A percentile compares a stretch with the other conserved stretches of the same genome.
phyloP scores from a whole-genome alignment of 2,888 invertebrate genomes.

The Andrena bucephala region DNA sequence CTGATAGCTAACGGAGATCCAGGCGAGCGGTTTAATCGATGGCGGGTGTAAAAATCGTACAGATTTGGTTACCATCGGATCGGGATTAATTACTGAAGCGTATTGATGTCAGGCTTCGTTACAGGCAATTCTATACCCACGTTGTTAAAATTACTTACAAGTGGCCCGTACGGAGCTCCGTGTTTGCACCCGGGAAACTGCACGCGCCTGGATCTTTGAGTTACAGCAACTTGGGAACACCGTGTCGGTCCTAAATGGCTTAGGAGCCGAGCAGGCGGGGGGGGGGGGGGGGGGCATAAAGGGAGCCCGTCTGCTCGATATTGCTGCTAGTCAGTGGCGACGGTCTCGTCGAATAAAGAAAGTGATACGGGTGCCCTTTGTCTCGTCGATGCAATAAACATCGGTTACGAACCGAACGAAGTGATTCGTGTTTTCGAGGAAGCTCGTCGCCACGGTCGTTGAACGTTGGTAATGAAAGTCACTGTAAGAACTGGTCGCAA shows the following conservation, averaged over 20 bases:
- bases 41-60: background rate
- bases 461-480: background rate
- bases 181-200: slow-evolving; percentile 46
- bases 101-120: background rate
- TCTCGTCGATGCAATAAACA: background rate
- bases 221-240: slow-evolving; percentile 47
- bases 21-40: background rate
- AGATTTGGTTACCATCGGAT: background rate
- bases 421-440: background rate
- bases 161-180: background rate
- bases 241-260: slow-evolving; percentile 57
- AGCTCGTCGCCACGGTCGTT: background rate
- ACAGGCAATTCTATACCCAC: background rate
- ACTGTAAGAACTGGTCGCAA: background rate
- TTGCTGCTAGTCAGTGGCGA: slow-evolving; percentile 13
- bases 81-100: background rate
- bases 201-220: slow-evolving; percentile 33
- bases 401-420: background rate
- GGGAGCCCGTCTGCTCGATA: slow-evolving; percentile 44
- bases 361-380: background rate
- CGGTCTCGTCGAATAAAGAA: background rate
- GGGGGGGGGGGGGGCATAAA: slow-evolving; percentile 19
- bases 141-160: slow-evolving; percentile 1
- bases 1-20: background rate
- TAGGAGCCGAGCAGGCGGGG: slow-evolving; percentile 25